Base-by-base conservation (phyloP, 2,113 vertebrate genomes). In the Callaeas wilsoni region DNA sequence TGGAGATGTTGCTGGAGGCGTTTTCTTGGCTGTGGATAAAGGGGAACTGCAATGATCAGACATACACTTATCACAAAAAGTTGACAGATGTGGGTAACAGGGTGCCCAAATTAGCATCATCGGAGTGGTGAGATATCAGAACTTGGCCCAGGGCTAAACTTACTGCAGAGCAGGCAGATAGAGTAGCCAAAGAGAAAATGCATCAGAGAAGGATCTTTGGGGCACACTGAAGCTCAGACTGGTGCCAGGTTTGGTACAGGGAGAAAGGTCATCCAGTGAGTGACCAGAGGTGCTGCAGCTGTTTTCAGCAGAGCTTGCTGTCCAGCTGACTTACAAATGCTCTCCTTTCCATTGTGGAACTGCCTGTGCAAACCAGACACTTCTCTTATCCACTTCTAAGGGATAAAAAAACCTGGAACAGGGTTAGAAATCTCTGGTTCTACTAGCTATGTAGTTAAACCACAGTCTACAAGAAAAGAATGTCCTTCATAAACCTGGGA, bases 401-500 rank as follows among this genome's bases (percentile, higher is more conserved):
- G 39, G 69, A 9, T 33, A 62, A 80, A 84, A 42, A 29, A 4
- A 1, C 46, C 56, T 22, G 26, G 39, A 84, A 9, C 3, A 39
- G 44, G 56, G 32, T 9, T 3, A 7, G 55, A 83, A 73, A 53
- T 77, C 90, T 92, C 83, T 75, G 29, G 63, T 71, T 81, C 57
- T 81, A 33, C 79, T 41, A 60, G 60, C 73, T 87, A 4, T 3
- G 46, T 26, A 71, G 55, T 85, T 86, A 79, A 71, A 96, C 90
- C 49, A 39, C 91, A 92, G 49, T 46, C 84, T 94, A 60, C 63
- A 88, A 93, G 92, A 91, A 87, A 97, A 95, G 74, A 64, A 73
- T n/a, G n/a, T 94, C 84, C 67, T 87, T 88, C 82, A 32, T 68
- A 94, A 86, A 68, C 59, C 74, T 74, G 49, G 74, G 73, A 39